Evolutionary conservation across 1,140 invertebrate species (phyloP), one percentile per base, ranked within the genome.

Genomic region (Nixonia krombeini): DNA sequence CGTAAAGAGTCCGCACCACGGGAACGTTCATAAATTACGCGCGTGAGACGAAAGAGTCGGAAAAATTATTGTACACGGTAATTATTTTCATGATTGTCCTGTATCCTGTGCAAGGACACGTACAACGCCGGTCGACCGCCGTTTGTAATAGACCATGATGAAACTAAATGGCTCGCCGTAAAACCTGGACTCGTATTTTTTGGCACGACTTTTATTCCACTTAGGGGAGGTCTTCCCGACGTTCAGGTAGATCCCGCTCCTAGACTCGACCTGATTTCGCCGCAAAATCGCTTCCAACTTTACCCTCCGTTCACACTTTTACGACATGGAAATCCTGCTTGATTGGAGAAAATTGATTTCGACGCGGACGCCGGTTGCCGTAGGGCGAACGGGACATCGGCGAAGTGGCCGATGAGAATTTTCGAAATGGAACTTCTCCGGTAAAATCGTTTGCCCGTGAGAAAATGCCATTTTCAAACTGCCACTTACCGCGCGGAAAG

Each of bases 131-230:
- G 37, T 51, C 23, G 26, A 15, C n/a, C 29, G 23, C n/a, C 29
- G n/a, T 4, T 45, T 31, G 37, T 72, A 70, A 73, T 46, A 25
- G 31, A 53, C 40, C 57, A 56, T 70, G 50, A n/a, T n/a, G n/a
- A n/a, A n/a, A n/a, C n/a, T n/a, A n/a, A n/a, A n/a, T n/a, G 49
- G 8, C 45, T 26, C 42, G 42, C 56, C 49, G 46, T 67, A 46
- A 64, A 59, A 42, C 7, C 49, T n/a, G n/a, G n/a, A 8, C 31
- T 61, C 47, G 35, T 58, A 47, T 70, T 50, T 42, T 53, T 46
- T 37, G 8, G 17, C 47, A 38, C 21, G 23, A 33, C 15, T 58
- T 40, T 35, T 18, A 9, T 23, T 16, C 33, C 12, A 16, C 17
- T 52, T 52, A n/a, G 15, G 50, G 12, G 38, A 25, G 23, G 18